Base-by-base conservation (phyloP, 2,797 vertebrate genomes). In the Phataginus tricuspis region DNA sequence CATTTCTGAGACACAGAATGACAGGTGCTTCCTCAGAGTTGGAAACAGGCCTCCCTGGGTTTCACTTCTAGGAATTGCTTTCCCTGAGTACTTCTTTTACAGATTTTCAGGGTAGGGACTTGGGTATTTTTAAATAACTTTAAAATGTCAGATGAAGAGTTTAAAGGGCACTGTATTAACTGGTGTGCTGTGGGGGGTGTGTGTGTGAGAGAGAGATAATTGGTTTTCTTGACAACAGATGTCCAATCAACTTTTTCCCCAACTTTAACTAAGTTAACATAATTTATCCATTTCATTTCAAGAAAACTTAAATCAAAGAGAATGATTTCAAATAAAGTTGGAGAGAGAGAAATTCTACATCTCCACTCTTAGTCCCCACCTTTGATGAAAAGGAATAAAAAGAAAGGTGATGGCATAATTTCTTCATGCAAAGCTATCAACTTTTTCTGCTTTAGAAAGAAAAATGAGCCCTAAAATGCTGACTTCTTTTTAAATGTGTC, bases 211-310 rank as follows among this genome's bases (percentile, higher is more conserved):
- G 59, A 64, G 64, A 49, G 61, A 78, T 31, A 98, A 95, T 91
- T 96, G 96, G 98, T 98, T 98, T 98, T 98, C 98, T 98, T 98
- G 98, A 98, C 98, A 96, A 98, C 98, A 98, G 97, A 97, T 97
- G 97, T 97, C 98, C 98, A 98, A 98, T 98, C 98, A 98, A 98
- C 98, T 98, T 98, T 95, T 97, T 94, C 80, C 69, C 61, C 16
- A 98, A 98, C 97, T 98, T 98, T 98, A 98, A 98, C 98, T 98
- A 98, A 98, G 97, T 98, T 98, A 98, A 98, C 97, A 98, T 96
- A 97, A 98, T 98, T 98, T 98, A 97, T 97, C 96, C 97, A 95
- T 98, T 98, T 97, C 96, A 97, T 98, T 98, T 98, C 97, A 97
- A 97, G 98, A 97, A 98, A 98, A 98, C 95, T 97, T 94, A 97